Base-by-base conservation (phyloP, 2,113 vertebrate genomes). In the Sylvia atricapilla region DNA sequence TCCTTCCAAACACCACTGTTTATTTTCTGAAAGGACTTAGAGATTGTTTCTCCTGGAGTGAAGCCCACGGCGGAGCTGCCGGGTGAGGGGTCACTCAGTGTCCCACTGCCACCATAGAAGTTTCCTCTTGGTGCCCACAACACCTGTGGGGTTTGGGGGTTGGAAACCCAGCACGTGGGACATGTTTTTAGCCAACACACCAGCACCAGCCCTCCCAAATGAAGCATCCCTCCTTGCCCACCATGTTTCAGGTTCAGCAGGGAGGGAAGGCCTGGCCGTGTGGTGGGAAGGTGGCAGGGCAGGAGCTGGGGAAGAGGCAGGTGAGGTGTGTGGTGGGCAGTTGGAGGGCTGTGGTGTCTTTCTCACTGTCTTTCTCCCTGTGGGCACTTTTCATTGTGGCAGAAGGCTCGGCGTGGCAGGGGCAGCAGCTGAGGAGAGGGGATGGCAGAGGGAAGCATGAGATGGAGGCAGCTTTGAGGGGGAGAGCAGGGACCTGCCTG, bases 361-460 rank as follows among this genome's bases (percentile, higher is more conserved):
- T 49, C 20, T 64, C 9, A 0, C 19, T 14, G 1, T 76, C 60
- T 49, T 68, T 31, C n/a, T 69, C 59, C 16, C 52, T 15, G 15
- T 5, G 2, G 3, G 2, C 1, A 0, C 20, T 2, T 68, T 82
- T 68, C 3, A 6, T 35, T 31, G 12, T 16, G 24, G 68, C 67
- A 83, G 77, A 75, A 67, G 41, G 0, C 1, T 5, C 0, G 1
- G 43, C 84, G 0, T 68, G 78, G 58, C 0, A 0, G 22, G 44
- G 30, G 7, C 4, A 11, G 43, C 30, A 22, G 43, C 55, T 41
- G 74, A 72, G 49, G 56, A 59, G 39, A 70, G 3, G 3, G 8
- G 35, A 1, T 35, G 63, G 49, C 49, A 55, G 31, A 41, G 24
- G 41, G 22, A 66, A 39, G 30, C 2, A 0, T 2, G 9, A 55